phyloP scores from a whole-genome alignment of 2,113 vertebrate species.

The Macrotus californicus region DNA sequence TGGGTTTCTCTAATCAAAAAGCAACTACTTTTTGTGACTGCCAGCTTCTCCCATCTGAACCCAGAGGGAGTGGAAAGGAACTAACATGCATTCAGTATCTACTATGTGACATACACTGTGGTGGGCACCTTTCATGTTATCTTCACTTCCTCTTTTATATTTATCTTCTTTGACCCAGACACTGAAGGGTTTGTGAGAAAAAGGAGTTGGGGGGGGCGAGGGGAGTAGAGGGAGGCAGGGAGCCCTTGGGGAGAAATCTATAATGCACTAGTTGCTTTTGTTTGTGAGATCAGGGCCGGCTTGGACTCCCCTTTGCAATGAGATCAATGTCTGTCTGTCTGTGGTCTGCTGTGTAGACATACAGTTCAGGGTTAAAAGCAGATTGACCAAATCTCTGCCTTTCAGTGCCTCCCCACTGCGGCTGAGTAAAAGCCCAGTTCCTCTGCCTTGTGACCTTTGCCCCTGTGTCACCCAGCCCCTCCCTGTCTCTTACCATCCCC shows the following conservation, averaged over 20 bases:
- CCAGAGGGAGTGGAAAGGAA: not conserved
- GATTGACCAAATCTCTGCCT: not conserved
- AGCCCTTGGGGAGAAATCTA: not conserved
- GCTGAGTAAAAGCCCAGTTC: not conserved
- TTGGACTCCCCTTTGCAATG: not conserved
- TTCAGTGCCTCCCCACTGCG: not conserved
- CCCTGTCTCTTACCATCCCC: not conserved
- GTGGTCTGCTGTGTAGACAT: not conserved
- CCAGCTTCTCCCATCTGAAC: not conserved
- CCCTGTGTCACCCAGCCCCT: not conserved
- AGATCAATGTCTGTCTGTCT: not conserved
- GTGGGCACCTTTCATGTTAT: not conserved
- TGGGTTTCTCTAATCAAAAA: constrained; percentile 36
- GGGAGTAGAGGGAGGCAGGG: not conserved
- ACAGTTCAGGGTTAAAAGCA: not conserved
- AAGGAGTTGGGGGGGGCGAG: not conserved
- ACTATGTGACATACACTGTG: not conserved
- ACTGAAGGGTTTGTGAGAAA: not conserved
- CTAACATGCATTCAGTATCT: not conserved
- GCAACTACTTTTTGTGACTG: constrained; percentile 1
- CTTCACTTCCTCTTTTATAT: not conserved
- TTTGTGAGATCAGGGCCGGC: not conserved
- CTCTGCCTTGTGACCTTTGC: not conserved
- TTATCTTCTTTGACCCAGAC: constrained; percentile 21
- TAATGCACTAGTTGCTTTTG: not conserved